Evolutionary conservation across 2,888 invertebrate genomes (phyloP), one percentile per base, ranked within the genome.

Genomic region (Stenotaenia linearis): DNA sequence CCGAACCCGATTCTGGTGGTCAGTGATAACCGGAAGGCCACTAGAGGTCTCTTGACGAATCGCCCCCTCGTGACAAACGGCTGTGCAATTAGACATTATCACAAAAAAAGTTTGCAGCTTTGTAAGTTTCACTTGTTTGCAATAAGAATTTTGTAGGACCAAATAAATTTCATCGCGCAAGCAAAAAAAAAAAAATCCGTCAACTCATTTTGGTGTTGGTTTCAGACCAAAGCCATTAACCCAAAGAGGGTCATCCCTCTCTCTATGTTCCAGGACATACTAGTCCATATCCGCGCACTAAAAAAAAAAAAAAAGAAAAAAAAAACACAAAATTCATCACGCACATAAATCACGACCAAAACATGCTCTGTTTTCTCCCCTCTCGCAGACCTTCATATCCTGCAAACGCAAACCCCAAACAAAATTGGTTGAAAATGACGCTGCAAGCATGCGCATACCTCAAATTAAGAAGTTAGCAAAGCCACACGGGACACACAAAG

Each of bases 341-440:
- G 69, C 69, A 69, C 69, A 69, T 69, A 69, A 69, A 69, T 69
- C 69, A 69, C 69, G 69, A 69, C 25, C 69, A 69, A 69, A 69
- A 28, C 69, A 69, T 69, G 25, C 69, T 25, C 69, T 28, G 50
- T 50, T 69, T 28, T 28, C 69, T 69, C 69, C 69, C 69, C 69
- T 28, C 69, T 25, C 25, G 28, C 25, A 23, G 25, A 23, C 15
- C 25, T 28, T 69, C 50, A 50, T 50, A 50, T 69, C 61, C 61
- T 6, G 25, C 23, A 28, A 28, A 69, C 25, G n/a, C 69, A 28
- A 28, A 28, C 69, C 69, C 69, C 69, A 69, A 69, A 69, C 69
- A 69, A 69, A 69, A 69, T 69, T 69, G 28, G 25, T n/a, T 28
- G 15, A 28, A 69, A 69, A 69, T 69, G 69, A 28, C 69, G 28